phyloP scores from a whole-genome alignment of 1,140 invertebrate species.

The Heliconius eleuchia region DNA sequence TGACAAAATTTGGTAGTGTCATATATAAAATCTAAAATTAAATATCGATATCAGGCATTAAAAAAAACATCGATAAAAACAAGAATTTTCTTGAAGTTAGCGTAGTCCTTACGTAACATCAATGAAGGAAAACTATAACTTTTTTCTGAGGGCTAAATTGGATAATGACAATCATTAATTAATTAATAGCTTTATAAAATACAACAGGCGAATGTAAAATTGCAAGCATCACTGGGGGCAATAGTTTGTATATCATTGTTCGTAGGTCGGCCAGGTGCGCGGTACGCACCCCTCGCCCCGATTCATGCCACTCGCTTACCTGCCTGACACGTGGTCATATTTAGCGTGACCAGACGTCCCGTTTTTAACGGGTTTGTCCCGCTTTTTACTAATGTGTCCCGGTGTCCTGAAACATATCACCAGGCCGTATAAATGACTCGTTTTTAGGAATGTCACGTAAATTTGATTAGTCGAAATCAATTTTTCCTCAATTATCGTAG shows the following conservation, averaged over 20 bases:
- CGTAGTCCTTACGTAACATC: not conserved
- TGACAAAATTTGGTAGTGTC: too few relatives aligned
- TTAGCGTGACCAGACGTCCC: not conserved
- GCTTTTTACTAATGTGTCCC: too few relatives aligned
- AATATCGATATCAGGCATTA: not conserved
- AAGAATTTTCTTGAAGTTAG: not conserved
- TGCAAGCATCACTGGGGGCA: not conserved
- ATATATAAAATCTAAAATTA: not conserved
- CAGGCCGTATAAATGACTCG: too few relatives aligned
- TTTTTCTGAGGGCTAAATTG: not conserved
- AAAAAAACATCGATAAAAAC: not conserved
- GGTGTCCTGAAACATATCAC: too few relatives aligned
- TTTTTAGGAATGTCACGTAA: too few relatives aligned
- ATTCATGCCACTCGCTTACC: constrained; percentile 40
- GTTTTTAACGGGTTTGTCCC: too few relatives aligned
- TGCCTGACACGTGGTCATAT: constrained; percentile 7
- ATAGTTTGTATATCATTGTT: not conserved
- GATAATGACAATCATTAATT: not conserved
- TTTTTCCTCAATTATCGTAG: too few relatives aligned
- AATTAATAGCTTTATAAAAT: not conserved
- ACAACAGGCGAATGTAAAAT: not conserved
- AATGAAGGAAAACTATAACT: not conserved
- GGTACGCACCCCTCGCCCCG: constrained; percentile 15
- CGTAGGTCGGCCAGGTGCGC: not conserved
- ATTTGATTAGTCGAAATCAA: too few relatives aligned